Base-by-base conservation (phyloP, 2,113 vertebrate species). In the Melospiza melodia region DNA sequence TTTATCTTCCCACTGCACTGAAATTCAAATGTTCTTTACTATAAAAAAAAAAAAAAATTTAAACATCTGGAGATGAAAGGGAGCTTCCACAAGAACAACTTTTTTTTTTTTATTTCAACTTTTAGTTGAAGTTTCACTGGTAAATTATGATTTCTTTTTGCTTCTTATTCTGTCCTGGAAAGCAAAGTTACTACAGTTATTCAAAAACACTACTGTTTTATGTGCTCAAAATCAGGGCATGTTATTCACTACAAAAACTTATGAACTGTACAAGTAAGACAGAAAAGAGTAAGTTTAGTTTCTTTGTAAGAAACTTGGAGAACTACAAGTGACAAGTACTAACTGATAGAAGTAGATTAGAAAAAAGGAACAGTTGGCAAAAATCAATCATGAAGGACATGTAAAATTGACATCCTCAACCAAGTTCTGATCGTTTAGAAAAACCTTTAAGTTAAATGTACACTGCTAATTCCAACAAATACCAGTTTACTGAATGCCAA, bases 1-100 rank as follows among this genome's bases (percentile, higher is more conserved):
- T 94, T 96, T 97, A 97, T 97, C 97, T 96, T 91, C 84, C 78
- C 46, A 79, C 91, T 96, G 84, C 84, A 85, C 23, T 95, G 62
- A 76, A 95, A 95, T 91, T 87, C 35, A 84, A 84, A 92, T 66
- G 52, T 72, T 91, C 48, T 68, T 91, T 52, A 75, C 20, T n/a
- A 33, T 39, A 55, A 51, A 49, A 46, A 59, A 55, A 51, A 49
- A 46, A 59, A 62, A 51, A 25, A 13, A 2, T 3, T 41, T 39
- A 65, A 49, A 84, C 58, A 52, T 30, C 73, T 75, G 62, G 25
- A 88, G 33, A 85, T 69, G 72, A 93, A 92, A 91, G 54, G 21
- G 33, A 91, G n/a, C 25, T 92, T 69, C 69, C 28, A 67, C 7
- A 89, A 55, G 7, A 71, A 61, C 22, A 51, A 31, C 15, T 19